Conservation (phyloP, 2,888 invertebrate species). For the Rhagophthalmus giganteus region DNA sequence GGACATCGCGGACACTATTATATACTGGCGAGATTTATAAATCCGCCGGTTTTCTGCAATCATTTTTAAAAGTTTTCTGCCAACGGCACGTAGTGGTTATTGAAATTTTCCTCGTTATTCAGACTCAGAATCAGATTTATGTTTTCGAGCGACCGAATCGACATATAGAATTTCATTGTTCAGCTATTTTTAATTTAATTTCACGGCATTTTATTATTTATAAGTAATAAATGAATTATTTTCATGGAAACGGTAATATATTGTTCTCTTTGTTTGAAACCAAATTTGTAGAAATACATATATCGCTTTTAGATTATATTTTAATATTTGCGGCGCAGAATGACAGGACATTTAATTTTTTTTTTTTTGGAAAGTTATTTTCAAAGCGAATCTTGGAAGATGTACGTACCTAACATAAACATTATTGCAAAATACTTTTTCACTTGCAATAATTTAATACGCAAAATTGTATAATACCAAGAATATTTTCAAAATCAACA, state of each 20-base stretch:
- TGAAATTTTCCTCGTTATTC: constrained; percentile 47
- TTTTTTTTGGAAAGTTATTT: too few species aligned
- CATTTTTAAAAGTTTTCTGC: constrained; percentile 47
- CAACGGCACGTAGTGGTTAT: constrained; percentile 47
- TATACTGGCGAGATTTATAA: constrained; percentile 43
- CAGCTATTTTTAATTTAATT: constrained; percentile 25
- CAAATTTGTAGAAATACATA: too few species aligned
- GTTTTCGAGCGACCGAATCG: constrained; percentile 34
- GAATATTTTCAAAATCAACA: too few species aligned
- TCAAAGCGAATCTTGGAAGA: too few species aligned
- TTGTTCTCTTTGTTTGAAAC: constrained; percentile 1
- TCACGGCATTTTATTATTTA: constrained; percentile 21
- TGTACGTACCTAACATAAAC: too few species aligned
- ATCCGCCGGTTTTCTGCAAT: constrained; percentile 39
- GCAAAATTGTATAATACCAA: too few species aligned
- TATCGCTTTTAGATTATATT: too few species aligned
- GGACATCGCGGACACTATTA: constrained; percentile 48
- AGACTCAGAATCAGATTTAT: constrained; percentile 46
- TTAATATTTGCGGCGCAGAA: too few species aligned
- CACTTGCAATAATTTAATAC: too few species aligned
- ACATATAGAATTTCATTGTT: constrained; percentile 26
- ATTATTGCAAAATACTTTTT: too few species aligned
- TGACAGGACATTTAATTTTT: constrained; percentile 1
- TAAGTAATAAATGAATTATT: constrained; percentile 4
- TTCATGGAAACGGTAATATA: constrained; percentile 5